Evolutionary conservation across 2,113 vertebrate genomes (phyloP).

Genomic region (Paradoxurus hermaphroditus): DNA sequence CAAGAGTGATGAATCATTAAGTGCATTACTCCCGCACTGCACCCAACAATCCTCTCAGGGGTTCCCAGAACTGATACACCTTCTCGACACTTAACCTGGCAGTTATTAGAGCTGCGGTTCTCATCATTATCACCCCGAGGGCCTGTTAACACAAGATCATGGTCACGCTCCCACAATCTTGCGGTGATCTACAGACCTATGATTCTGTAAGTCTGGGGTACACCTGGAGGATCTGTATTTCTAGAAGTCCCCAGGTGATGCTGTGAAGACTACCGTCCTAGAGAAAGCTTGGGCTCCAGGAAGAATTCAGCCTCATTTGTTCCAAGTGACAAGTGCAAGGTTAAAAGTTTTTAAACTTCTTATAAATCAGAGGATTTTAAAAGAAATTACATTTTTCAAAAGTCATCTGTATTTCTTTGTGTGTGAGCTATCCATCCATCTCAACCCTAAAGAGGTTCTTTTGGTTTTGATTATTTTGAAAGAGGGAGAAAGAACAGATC

Average conservation of each 20-base stretch:
- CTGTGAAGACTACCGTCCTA: background rate
- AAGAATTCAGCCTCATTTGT: background rate
- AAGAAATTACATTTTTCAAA: background rate
- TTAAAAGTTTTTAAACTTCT: background rate
- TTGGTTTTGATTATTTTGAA: conserved; percentile 40
- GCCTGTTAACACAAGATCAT: background rate
- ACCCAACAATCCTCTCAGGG: background rate
- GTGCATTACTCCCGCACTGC: background rate
- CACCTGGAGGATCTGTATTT: background rate
- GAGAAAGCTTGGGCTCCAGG: background rate
- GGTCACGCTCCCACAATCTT: background rate
- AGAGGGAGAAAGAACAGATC: background rate
- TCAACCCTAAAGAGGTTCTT: background rate
- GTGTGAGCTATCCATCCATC: background rate
- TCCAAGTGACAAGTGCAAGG: background rate
- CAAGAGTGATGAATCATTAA: background rate
- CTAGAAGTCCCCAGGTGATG: background rate
- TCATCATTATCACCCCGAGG: background rate
- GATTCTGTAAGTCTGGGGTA: background rate
- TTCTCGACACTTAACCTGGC: background rate
- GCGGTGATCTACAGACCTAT: background rate
- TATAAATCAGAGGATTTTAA: conserved; percentile 3
- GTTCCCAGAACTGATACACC: background rate
- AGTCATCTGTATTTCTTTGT: background rate
- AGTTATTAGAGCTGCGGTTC: background rate